A percentile compares a stretch with the other conserved stretches of the same genome.
Conservation (phyloP, 2,113 vertebrate species). For the Cephalopterus ornatus region DNA sequence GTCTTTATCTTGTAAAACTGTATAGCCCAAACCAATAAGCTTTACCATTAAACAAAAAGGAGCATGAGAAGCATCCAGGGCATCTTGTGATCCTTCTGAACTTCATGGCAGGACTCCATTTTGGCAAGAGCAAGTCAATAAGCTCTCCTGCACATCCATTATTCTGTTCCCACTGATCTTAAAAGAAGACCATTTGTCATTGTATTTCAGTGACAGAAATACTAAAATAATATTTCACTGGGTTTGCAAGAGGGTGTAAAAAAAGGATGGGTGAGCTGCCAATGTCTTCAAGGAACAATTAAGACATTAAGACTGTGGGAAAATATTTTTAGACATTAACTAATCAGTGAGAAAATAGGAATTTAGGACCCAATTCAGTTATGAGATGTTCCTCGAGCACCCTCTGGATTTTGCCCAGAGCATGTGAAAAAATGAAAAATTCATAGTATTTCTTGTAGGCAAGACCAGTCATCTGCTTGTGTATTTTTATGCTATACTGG, state of each 20-base stretch:
- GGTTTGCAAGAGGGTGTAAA: not conserved
- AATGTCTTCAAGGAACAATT: not conserved
- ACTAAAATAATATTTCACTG: not conserved
- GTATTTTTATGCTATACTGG: slow-evolving; percentile 20
- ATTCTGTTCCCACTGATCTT: not conserved
- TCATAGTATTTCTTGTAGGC: slow-evolving; percentile 42
- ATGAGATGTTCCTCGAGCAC: not conserved
- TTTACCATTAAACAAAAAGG: not conserved
- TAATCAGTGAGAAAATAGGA: not conserved
- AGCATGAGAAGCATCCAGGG: not conserved
- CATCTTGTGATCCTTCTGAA: not conserved
- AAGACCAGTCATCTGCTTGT: slow-evolving; percentile 40
- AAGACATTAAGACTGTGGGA: not conserved
- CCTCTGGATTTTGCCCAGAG: slow-evolving; percentile 26
- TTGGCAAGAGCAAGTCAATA: not conserved
- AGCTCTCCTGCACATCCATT: not conserved
- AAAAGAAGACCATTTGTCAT: slow-evolving; percentile 1
- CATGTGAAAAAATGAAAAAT: slow-evolving; percentile 45
- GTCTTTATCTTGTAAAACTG: not conserved
- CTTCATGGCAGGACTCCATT: not conserved
- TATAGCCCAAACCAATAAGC: not conserved
- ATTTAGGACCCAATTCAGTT: not conserved
- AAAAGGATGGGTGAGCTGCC: not conserved
- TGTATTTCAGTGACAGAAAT: not conserved
- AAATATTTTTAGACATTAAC: not conserved